Percentiles rank a stretch among this genome's conserved stretches.
phyloP scores from a whole-genome alignment of 2,113 vertebrate species.

The Xiphophorus maculatus region DNA sequence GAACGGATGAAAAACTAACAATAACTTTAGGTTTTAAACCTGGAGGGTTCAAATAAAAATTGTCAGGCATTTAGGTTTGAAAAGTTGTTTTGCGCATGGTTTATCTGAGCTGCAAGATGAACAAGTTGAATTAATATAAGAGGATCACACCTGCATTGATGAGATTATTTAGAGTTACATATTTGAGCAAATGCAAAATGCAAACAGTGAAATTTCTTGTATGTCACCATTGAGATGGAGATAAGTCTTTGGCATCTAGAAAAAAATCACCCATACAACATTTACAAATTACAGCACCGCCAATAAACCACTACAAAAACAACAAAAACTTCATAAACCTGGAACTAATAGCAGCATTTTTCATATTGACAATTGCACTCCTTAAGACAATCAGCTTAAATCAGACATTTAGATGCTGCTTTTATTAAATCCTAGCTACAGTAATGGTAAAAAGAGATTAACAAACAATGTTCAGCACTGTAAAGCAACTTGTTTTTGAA shows the following conservation, averaged over 20 bases:
- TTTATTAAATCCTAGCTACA: neutral
- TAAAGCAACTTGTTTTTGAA: neutral
- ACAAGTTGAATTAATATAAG: neutral
- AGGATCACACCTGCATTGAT: neutral
- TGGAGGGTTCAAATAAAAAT: neutral
- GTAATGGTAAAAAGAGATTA: neutral
- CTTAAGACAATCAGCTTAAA: neutral
- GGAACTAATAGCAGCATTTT: no score
- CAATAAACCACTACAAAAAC: no score
- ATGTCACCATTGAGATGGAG: no score
- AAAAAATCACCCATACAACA: no score
- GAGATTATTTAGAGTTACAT: neutral
- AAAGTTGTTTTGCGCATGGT: neutral
- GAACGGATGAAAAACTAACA: neutral
- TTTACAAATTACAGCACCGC: no score
- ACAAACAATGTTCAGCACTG: neutral
- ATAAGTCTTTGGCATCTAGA: no score
- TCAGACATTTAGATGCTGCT: neutral
- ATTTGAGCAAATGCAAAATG: neutral
- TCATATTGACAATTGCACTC: neutral
- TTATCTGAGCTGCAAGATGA: neutral
- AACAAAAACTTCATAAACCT: no score
- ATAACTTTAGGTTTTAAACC: neutral
- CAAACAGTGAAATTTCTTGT: no score
- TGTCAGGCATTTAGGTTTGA: neutral